phyloP scores from a whole-genome alignment of 2,888 invertebrate species.

The Dinocampus coccinellae region DNA sequence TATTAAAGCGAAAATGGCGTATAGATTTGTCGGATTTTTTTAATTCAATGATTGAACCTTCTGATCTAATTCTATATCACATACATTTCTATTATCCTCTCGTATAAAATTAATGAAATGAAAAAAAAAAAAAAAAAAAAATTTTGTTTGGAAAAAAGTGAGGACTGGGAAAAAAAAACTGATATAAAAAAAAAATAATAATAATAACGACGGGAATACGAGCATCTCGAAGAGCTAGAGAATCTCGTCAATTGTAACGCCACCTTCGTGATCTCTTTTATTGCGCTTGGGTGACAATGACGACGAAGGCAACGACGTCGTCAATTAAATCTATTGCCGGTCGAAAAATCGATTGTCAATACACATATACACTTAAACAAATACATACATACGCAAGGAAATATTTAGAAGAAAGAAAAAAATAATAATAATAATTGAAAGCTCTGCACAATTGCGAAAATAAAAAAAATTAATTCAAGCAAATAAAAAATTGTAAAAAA shows the following conservation, averaged over 20 bases:
- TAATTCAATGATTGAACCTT: slow-evolving; percentile 23
- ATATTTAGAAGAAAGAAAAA: too few relatives aligned
- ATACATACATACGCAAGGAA: too few relatives aligned
- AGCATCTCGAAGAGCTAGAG: slow-evolving; percentile 32
- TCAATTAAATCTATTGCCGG: not conserved
- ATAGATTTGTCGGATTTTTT: too few relatives aligned
- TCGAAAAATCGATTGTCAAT: not conserved
- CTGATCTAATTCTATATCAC: slow-evolving; percentile 16
- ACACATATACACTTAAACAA: too few relatives aligned
- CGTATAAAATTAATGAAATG: slow-evolving; percentile 25
- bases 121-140: slow-evolving; percentile 15
- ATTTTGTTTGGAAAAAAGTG: slow-evolving; percentile 18
- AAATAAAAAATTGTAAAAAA: too few relatives aligned
- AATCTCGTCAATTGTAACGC: slow-evolving; percentile 25
- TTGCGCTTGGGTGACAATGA: slow-evolving; percentile 11
- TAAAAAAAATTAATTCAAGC: too few relatives aligned
- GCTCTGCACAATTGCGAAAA: too few relatives aligned
- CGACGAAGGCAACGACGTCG: not conserved
- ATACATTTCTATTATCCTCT: not conserved
- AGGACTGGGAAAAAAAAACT: not conserved
- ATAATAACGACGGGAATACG: slow-evolving; percentile 38
- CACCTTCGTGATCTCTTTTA: slow-evolving; percentile 31
- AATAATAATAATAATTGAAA: too few relatives aligned
- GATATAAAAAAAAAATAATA: slow-evolving; percentile 28
- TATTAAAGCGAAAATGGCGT: too few relatives aligned